These are phyloP conservation scores for Malurus splendens DNA, from an alignment of 2,797 vertebrate genomes.

Conservation along the genomic window DNA sequence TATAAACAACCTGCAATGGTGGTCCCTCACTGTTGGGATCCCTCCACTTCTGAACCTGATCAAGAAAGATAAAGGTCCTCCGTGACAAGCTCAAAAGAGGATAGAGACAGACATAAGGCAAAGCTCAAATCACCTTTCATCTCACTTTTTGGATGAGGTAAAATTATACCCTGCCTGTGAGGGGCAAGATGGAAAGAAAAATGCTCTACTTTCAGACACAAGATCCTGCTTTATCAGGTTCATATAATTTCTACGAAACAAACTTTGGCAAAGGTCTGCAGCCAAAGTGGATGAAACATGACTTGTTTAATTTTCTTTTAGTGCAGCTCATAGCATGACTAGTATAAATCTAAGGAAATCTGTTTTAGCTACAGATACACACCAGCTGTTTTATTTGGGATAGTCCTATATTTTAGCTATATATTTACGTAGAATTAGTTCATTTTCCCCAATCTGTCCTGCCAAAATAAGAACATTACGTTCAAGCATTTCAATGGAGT, in stretches of 20 bases:
- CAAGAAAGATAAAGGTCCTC: not conserved
- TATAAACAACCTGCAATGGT: not conserved
- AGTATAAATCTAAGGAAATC: slow-evolving; percentile 1
- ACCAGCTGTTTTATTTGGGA: slow-evolving; percentile 3
- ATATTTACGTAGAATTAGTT: not conserved
- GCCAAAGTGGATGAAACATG: not conserved
- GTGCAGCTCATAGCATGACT: not conserved
- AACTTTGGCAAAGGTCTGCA: slow-evolving; percentile 12
- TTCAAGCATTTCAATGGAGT: slow-evolving; percentile 28
- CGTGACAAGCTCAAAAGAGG: not conserved
- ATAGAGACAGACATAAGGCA: not conserved
- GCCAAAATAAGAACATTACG: slow-evolving; percentile 23
- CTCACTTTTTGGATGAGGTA: not conserved
- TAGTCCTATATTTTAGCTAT: not conserved
- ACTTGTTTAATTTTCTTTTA: slow-evolving; percentile 36
- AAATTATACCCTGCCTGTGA: not conserved
- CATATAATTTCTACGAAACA: slow-evolving; percentile 36
- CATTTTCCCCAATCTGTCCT: not conserved
- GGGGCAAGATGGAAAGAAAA: slow-evolving; percentile 3
- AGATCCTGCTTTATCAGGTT: slow-evolving; percentile 23
- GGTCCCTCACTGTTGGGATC: not conserved
- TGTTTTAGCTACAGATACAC: not conserved
- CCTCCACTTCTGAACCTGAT: not conserved
- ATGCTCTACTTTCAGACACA: slow-evolving; percentile 8
- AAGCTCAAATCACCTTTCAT: not conserved